Evolutionary conservation across 2,113 vertebrate species (phyloP).

Genomic region (Hippocampus abdominalis): DNA sequence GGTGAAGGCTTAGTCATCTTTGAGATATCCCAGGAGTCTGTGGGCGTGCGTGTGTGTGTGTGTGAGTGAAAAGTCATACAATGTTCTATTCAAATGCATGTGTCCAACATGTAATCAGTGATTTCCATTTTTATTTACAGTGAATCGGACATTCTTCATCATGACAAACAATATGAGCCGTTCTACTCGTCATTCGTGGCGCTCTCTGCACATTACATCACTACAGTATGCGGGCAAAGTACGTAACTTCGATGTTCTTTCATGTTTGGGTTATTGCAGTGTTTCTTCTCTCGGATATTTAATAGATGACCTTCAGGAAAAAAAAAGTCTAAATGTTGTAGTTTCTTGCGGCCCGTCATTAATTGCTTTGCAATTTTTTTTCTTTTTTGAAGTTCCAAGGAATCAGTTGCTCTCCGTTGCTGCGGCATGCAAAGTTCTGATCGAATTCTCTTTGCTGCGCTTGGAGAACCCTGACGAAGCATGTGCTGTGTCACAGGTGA

Average conservation of each 20-base stretch:
- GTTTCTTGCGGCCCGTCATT: not conserved
- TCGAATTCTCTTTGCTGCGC: slow-evolving; percentile 93
- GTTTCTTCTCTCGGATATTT: not conserved
- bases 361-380: slow-evolving; percentile 9
- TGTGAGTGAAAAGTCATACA: not conserved
- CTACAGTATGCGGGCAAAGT: slow-evolving; percentile 95
- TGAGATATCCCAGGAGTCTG: no score
- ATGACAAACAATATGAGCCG: slow-evolving; percentile 98
- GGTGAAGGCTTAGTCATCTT: no score
- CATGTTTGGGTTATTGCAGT: not conserved
- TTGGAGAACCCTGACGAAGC: slow-evolving; percentile 97
- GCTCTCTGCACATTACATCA: slow-evolving; percentile 98
- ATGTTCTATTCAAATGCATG: not conserved
- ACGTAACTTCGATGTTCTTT: slow-evolving; percentile 62
- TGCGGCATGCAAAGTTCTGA: slow-evolving; percentile 95
- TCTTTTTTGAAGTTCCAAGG: slow-evolving; percentile 80
- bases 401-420: slow-evolving; percentile 94
- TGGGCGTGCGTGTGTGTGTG: no score
- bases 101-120: slow-evolving; percentile 4
- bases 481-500: slow-evolving; percentile 97
- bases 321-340: not conserved
- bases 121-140: slow-evolving; percentile 64
- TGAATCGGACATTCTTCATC: slow-evolving; percentile 94
- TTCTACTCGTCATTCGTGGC: slow-evolving; percentile 99
- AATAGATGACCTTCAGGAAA: not conserved